Evolutionary conservation across 2,888 invertebrate species (phyloP), one percentile per base, ranked within the genome.

Genomic region (Campoplex nolae): DNA sequence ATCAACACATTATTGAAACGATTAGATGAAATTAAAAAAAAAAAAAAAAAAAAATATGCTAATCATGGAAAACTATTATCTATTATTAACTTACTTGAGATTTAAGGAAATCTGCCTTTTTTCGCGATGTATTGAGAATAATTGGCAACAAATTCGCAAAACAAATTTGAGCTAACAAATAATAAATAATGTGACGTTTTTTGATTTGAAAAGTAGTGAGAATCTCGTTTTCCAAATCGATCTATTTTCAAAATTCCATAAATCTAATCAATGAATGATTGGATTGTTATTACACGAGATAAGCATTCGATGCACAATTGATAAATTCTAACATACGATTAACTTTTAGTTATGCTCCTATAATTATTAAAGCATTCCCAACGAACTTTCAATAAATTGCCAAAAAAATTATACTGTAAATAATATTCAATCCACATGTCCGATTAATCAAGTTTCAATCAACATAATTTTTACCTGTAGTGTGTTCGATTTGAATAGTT

Each of bases 311-410:
- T 93, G 93, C 93, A 92, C 89, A 91, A 90, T 70, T 80, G 1
- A 76, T 70, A 73, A 84, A 88, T 80, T 82, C 92, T 92, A 93
- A 90, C 89, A 92, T 91, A 92, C 91, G 91, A 87, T 86, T 88
- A 89, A 54, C 62, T 16, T 80, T 18, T 68, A 74, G 48, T 91
- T 88, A 54, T 54, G 65, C 54, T 81, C 83, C 80, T 86, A 85
- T 82, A 45, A 87, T 88, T 89, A 89, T 93, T 93, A 93, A 90
- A 90, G 92, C 93, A 93, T 93, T 93, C 93, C 76, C 92, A 92
- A 91, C 91, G 90, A 87, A 89, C 82, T 89, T 90, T 77, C 87
- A 89, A 84, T 88, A 76, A 86, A 83, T 85, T 86, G 86, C 88
- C 86, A 88, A 90, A 89, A 89, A 89, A 90, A 73, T 45, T 3